Evolutionary conservation across 2,888 invertebrate genomes (phyloP), one percentile per base, ranked within the genome.

Genomic region (Synanthedon formicaeformis): DNA sequence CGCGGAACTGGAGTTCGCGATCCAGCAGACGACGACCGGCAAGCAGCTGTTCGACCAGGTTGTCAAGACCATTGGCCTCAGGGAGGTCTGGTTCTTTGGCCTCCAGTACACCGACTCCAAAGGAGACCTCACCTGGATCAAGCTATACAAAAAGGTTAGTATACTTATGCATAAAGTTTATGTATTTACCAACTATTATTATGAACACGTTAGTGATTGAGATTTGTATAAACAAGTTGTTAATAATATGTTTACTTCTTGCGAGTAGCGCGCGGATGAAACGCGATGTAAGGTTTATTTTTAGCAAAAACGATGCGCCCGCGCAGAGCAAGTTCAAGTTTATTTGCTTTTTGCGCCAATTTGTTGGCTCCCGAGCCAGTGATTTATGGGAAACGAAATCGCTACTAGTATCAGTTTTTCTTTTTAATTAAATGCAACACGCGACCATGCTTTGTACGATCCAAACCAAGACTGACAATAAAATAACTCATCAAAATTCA

Each of bases 1-100:
- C 91, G 99, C 99, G 88, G 99, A 99, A 92, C 91, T 99, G 93
- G 99, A 99, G 92, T 99, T 99, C 92, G 97, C 98, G 88, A 99
- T 99, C 92, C 99, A 99, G 92, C 96, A 96, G 83, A 97, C 96
- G 78, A 99, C 99, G 71, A 98, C 99, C 67, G 99, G 99, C 79
- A 99, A 99, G 88, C 99, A 99, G 88, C 92, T 99, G 59, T 99
- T 99, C 88, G 99, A 99, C 88, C 99, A 99, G 91, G 99, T 99
- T 71, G 99, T 99, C 69, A 99, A 99, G 90, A 99, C 99, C 67
- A 98, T 99, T 79, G 99, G 99, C 62, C 91, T 99, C 53, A 91
- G 99, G 64, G 99, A 99, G 89, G 98, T 99, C 67, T 99, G 99
- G 99, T 99, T 98, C 90, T 99, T 99, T 87, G 99, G 99, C 56